Conservation (phyloP, 2,113 vertebrate genomes). For the Athene noctua region DNA sequence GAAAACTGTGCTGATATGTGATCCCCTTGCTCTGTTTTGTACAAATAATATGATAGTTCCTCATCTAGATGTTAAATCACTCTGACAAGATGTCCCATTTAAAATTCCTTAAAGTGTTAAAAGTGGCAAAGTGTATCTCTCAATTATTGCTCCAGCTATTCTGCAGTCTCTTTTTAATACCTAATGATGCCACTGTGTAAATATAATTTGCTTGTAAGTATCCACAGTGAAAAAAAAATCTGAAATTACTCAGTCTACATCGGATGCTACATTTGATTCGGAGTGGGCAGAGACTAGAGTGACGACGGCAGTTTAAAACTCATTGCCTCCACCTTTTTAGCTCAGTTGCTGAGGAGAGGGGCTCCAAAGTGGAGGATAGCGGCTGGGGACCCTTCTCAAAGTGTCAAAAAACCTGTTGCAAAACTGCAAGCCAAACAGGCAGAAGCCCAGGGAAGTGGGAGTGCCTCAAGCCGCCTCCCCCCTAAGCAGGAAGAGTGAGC, state of each 20-base stretch:
- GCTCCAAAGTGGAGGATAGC: too few relatives aligned
- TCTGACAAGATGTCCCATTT: neutral
- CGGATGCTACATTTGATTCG: neutral
- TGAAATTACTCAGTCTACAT: neutral
- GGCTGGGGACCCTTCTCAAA: too few relatives aligned
- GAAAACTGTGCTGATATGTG: neutral
- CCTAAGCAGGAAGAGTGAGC: too few relatives aligned
- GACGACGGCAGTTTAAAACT: too few relatives aligned
- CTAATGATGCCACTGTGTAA: neutral
- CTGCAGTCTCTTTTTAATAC: neutral
- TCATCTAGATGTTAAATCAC: neutral
- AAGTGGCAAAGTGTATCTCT: neutral
- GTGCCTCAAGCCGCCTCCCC: too few relatives aligned
- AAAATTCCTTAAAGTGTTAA: neutral
- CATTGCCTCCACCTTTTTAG: too few relatives aligned
- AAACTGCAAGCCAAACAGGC: too few relatives aligned
- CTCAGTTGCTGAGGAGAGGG: too few relatives aligned
- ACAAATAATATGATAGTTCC: neutral
- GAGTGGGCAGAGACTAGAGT: too few relatives aligned
- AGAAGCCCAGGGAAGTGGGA: too few relatives aligned
- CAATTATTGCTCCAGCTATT: neutral
- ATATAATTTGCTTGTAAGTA: neutral
- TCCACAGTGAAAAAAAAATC: neutral
- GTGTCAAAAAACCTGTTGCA: too few relatives aligned
- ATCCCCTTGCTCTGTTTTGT: neutral